phyloP scores from a whole-genome alignment of 2,888 invertebrate genomes.

The Hololepta plana region DNA sequence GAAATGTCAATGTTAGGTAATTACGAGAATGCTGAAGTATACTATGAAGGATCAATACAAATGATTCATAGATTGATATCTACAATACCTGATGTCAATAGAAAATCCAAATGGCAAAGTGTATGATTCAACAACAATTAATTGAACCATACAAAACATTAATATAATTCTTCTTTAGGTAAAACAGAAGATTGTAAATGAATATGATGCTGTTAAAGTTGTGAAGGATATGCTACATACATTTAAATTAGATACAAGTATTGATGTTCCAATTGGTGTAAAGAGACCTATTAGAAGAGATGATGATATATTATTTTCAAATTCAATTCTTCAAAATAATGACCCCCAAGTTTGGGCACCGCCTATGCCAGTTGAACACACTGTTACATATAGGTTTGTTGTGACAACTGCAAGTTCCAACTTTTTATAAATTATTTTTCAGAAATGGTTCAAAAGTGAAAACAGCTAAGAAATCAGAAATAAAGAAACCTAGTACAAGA shows the following conservation, averaged over 20 bases:
- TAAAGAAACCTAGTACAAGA: conserved; percentile 12
- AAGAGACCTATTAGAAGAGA: conserved; percentile 18
- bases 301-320: conserved; percentile 53
- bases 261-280: conserved; percentile 30
- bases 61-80: conserved; percentile 73
- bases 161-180: conserved; percentile 35
- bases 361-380: conserved; percentile 60
- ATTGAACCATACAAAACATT: background rate
- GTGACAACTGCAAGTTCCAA: conserved; percentile 5
- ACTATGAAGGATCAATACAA: conserved; percentile 84
- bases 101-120: conserved; percentile 81
- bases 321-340: conserved; percentile 35
- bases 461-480: conserved; percentile 17
- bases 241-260: conserved; percentile 49
- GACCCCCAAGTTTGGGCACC: conserved; percentile 83
- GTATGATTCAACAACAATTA: conserved; percentile 31
- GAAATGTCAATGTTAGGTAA: conserved; percentile 91
- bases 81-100: conserved; percentile 59
- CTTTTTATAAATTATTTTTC: conserved; percentile 9
- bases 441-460: conserved; percentile 19
- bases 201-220: conserved; percentile 81
- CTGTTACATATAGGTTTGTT: conserved; percentile 16
- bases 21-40: conserved; percentile 85
- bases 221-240: conserved; percentile 57
- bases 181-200: conserved; percentile 72